Base-by-base conservation (phyloP, 2,888 invertebrate species). In the Slavum lentiscoides region DNA sequence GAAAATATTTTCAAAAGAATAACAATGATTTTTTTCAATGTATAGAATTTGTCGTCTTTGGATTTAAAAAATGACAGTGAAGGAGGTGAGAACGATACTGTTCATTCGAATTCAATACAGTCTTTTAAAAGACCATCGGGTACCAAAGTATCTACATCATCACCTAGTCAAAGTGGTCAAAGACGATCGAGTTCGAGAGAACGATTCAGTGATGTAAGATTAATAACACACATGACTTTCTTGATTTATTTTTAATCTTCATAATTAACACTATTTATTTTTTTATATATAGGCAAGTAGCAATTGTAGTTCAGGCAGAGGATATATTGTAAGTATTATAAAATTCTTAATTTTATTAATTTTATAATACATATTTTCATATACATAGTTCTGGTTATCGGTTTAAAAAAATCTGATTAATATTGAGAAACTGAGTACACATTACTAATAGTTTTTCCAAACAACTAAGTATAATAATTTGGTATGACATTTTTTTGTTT, bases 231-330 rank as follows among this genome's bases (percentile, higher is more conserved):
- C 83, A 82, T 58, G 82, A 83, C 83, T 81, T 88, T 21, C 53
- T 53, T n/a, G 5, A 15, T n/a, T 66, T 23, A 30, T 55, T 30
- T 68, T 37, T 58, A 39, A 69, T 30, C 30, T 37, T 15, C 19
- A 62, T 55, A 17, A 64, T 64, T 64, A 74, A 49, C 30, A 43
- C 21, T 59, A 0, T 88, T 88, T 88, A 88, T 88, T 88, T 89
- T 88, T 83, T 90, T 89, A 87, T 90, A 94, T 89, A 87, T 90
- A 94, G 94, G 93, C 93, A 89, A 93, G 93, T 91, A 94, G 93
- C 91, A 92, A 93, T 90, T 93, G 94, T 91, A 94, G 93, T 91
- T 94, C 93, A 90, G 94, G 93, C 90, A 94, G 93, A 91, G 94
- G 94, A 91, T 94, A 94, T 93, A 94, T 94, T 94, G 94, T 94